Conservation (phyloP, 2,797 vertebrate species). For the Coracias cyanogaster region DNA sequence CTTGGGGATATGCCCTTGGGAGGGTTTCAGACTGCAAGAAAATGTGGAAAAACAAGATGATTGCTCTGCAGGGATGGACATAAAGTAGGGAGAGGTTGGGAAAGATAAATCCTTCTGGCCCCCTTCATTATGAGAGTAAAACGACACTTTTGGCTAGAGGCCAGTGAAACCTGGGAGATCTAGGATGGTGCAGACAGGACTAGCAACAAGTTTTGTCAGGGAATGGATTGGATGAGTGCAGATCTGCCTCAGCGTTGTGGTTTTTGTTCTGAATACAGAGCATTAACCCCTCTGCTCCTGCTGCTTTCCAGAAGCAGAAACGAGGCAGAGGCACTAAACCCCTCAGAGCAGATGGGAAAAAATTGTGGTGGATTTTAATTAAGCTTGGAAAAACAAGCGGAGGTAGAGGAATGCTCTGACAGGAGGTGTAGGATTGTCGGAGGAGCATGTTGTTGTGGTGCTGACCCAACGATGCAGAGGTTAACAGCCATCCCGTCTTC, state of each 20-base stretch:
- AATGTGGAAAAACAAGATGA: slow-evolving; percentile 83
- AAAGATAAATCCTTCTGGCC: slow-evolving; percentile 73
- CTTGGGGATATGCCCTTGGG: slow-evolving; percentile 74
- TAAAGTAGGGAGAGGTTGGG: slow-evolving; percentile 71
- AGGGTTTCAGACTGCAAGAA: slow-evolving; percentile 75
- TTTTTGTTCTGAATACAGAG: slow-evolving; percentile 44
- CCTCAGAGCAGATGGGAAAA: neutral
- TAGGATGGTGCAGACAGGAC: slow-evolving; percentile 74
- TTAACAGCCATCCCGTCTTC: neutral
- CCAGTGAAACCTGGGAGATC: slow-evolving; percentile 72
- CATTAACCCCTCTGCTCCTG: slow-evolving; percentile 57
- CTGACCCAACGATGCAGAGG: neutral
- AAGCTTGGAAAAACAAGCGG: slow-evolving; percentile 47
- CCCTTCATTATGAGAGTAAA: slow-evolving; percentile 78
- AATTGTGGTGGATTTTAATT: slow-evolving; percentile 38
- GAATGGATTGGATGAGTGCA: slow-evolving; percentile 58
- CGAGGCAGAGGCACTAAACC: neutral
- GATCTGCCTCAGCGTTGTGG: slow-evolving; percentile 21
- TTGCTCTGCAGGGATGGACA: slow-evolving; percentile 72
- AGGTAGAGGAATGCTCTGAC: slow-evolving; percentile 42
- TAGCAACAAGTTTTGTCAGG: slow-evolving; percentile 72
- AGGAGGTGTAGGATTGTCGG: slow-evolving; percentile 28
- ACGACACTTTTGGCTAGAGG: slow-evolving; percentile 73
- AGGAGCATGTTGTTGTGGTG: slow-evolving; percentile 23
- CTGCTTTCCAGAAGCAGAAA: slow-evolving; percentile 6